Percentiles rank a stretch among this genome's conserved stretches.
Conservation (phyloP, 2,888 invertebrate species). For the Mactromeris polynyma region DNA sequence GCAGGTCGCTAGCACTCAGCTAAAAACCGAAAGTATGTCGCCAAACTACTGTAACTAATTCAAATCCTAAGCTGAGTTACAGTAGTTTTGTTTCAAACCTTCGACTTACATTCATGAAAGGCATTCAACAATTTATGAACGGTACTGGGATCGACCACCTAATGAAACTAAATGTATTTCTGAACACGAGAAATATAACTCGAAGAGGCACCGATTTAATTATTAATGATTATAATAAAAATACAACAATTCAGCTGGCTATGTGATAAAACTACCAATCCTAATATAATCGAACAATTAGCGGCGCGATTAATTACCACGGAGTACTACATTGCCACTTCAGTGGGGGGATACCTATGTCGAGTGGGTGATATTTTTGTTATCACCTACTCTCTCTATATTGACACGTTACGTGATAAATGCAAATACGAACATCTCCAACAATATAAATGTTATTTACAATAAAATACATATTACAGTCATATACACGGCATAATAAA, state of each 20-base stretch:
- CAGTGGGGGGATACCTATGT: background rate
- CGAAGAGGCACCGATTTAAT: background rate
- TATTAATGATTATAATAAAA: background rate
- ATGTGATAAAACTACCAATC: background rate
- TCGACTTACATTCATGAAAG: no score
- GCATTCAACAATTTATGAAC: no score
- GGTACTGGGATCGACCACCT: no score
- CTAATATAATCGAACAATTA: background rate
- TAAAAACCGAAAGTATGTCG: no score
- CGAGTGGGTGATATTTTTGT: background rate
- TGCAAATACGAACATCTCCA: background rate
- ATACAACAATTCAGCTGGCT: background rate
- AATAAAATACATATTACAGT: background rate
- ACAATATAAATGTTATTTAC: constrained; percentile 10
- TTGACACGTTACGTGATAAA: background rate
- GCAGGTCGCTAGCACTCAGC: no score
- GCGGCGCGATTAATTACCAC: background rate
- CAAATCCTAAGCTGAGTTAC: no score
- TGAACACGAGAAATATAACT: background rate
- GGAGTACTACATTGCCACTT: background rate
- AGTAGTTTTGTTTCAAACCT: no score
- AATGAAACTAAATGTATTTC: background rate
- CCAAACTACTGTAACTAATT: no score
- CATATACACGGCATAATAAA: background rate
- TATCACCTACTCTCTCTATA: background rate